Conservation (phyloP, 2,888 invertebrate genomes). For the Hydropsyche betteni region DNA sequence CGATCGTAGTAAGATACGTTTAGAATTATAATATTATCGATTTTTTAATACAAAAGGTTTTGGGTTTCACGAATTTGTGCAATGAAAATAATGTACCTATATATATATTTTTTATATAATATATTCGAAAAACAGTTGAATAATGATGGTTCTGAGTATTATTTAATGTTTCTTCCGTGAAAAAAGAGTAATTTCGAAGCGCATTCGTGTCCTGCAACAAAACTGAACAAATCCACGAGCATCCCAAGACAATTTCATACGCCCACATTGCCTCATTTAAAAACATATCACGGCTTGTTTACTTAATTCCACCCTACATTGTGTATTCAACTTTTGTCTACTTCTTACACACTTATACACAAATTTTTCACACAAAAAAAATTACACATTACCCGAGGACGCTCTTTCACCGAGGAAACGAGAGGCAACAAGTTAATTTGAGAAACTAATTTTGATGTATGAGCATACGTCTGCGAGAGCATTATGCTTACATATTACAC, state of each 20-base stretch:
- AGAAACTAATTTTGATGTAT: conserved; percentile 27
- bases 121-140: too few relatives aligned
- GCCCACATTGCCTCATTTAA: conserved; percentile 30
- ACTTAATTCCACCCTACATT: conserved; percentile 33
- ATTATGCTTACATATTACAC: too few relatives aligned
- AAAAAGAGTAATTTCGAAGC: not conserved
- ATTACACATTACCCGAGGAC: not conserved
- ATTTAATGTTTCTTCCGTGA: not conserved
- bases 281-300: conserved; percentile 34
- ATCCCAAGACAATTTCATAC: not conserved
- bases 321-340: conserved; percentile 24
- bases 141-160: too few relatives aligned
- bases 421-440: conserved; percentile 19
- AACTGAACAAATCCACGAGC: too few relatives aligned
- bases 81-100: too few relatives aligned
- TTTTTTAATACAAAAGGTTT: not conserved
- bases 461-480: not conserved
- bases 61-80: too few relatives aligned
- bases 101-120: too few relatives aligned
- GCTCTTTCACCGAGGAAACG: not conserved
- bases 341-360: not conserved
- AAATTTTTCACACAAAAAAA: not conserved
- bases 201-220: not conserved
- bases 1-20: too few relatives aligned
- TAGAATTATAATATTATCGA: too few relatives aligned